Base-by-base conservation (phyloP, 2,113 vertebrate species). In the Melanerpes aurifrons region DNA sequence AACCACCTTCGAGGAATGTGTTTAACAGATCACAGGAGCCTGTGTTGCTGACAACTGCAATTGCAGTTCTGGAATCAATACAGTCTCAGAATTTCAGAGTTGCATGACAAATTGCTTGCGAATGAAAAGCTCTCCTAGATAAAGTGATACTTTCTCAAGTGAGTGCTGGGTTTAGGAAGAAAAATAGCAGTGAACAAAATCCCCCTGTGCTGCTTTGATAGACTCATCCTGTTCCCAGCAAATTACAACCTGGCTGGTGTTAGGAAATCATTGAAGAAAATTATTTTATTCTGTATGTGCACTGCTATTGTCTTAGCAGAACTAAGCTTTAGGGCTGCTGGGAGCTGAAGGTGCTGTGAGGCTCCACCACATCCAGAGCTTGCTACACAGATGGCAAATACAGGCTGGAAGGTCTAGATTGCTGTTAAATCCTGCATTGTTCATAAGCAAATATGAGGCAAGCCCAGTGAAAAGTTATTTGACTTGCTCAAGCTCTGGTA, bases 1-100 rank as follows among this genome's bases (percentile, higher is more conserved):
- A 91, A 87, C 75, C 79, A 96, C 92, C 94, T 96, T 95, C 6
- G 3, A 95, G 85, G 87, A 94, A 90, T 96, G 93, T n/a, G 37
- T 95, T 92, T 94, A 95, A 90, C 86, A 96, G 93, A 94, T 91
- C 40, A 2, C 86, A 57, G 80, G 61, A 96, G 76, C 62, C 69
- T 0, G 1, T 28, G 69, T 31, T 94, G 94, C 93, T 93, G 93
- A 91, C 93, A 96, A 88, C 90, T 87, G 92, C 85, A 86, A 32
- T 88, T 87, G 80, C 47, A 63, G 40, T 28, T 95, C 86, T 95
- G 94, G 90, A 96, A 88, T 94, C 86, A 67, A 90, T 93, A 83
- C 62, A 28, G 45, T 48, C 85, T 43, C 87, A 82, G 81, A 95
- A 96, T 61, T 92, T 87, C 15, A 25, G 84, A 91, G 57, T 63